A percentile compares a stretch with the other conserved stretches of the same genome.
phyloP scores from a whole-genome alignment of 2,797 vertebrate genomes.

The Mastacembelus armatus region DNA sequence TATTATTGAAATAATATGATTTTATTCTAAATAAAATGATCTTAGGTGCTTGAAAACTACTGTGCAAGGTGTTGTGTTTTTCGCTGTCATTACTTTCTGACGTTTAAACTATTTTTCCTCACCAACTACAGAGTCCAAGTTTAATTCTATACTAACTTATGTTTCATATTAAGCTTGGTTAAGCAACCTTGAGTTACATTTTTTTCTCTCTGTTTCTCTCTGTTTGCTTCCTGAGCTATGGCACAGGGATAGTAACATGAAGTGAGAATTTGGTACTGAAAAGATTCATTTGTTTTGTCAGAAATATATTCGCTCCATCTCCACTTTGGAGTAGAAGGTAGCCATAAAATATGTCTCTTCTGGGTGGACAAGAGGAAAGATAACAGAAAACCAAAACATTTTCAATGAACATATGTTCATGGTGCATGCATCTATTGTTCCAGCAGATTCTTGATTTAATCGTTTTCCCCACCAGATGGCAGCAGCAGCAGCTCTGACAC shows the following conservation, averaged over 20 bases:
- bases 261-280: not conserved
- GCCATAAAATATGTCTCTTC: not conserved
- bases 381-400: not conserved
- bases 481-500: constrained; percentile 37
- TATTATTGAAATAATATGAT: constrained; percentile 10
- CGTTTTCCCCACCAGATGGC: constrained; percentile 60
- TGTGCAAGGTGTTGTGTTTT: not conserved
- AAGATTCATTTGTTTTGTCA: not conserved
- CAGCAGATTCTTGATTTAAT: not conserved
- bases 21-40: constrained; percentile 47
- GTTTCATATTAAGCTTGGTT: too few relatives aligned
- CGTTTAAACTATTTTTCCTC: not conserved
- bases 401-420: not conserved
- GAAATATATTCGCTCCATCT: not conserved
- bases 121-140: not conserved
- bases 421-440: not conserved
- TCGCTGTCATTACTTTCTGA: not conserved
- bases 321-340: not conserved
- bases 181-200: not conserved
- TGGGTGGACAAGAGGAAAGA: not conserved
- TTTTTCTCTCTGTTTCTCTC: not conserved
- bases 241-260: not conserved
- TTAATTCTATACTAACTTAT: not conserved
- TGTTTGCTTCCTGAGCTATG: not conserved
- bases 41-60: constrained; percentile 1